phyloP scores from a whole-genome alignment of 1,140 invertebrate species.

The Heliconius himera region DNA sequence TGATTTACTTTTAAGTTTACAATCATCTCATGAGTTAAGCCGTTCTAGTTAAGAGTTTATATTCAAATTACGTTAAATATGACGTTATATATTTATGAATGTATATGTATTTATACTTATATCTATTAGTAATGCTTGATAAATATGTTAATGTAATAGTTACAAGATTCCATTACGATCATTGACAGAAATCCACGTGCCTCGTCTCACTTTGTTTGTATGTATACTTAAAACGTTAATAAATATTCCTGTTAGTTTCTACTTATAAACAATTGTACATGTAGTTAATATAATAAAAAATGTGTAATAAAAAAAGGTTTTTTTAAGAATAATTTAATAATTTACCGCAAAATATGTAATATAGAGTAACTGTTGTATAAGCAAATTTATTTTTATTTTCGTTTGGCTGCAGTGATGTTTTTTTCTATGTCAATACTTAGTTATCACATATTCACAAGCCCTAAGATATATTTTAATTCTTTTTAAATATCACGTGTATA shows the following conservation, averaged over 20 bases:
- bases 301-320: not conserved
- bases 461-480: no score
- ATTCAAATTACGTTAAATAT: not conserved
- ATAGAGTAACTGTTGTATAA: no score
- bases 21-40: no score
- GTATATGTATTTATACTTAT: not conserved
- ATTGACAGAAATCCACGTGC: conserved; percentile 38
- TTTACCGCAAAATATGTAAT: no score
- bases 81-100: not conserved
- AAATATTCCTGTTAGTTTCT: not conserved
- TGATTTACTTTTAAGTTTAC: not conserved
- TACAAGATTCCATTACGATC: conserved; percentile 34
- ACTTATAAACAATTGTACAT: not conserved
- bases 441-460: no score
- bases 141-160: conserved; percentile 24
- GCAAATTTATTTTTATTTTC: no score
- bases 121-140: not conserved
- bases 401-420: no score
- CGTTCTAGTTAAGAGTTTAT: no score
- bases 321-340: not conserved
- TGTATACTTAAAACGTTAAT: not conserved
- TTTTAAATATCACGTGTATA: no score
- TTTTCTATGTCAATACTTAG: no score
- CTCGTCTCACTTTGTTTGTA: not conserved
- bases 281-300: not conserved